These are phyloP conservation scores for Drosophila eugracilis DNA, from an alignment of 1,140 invertebrate genomes.

Conservation along the genomic window DNA sequence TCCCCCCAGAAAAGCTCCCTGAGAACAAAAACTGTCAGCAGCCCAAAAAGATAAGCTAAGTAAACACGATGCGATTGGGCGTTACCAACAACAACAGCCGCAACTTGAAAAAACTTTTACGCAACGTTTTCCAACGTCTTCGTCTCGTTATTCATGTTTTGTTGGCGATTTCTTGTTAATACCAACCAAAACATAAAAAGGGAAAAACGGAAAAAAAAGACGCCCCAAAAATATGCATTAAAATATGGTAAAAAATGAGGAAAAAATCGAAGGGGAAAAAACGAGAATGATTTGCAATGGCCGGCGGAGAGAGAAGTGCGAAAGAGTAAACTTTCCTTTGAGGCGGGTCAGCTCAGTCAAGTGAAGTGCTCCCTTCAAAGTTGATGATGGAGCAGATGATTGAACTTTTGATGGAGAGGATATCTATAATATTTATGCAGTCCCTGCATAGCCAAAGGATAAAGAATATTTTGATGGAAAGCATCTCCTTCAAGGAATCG, in stretches of 20 bases:
- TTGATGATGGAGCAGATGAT: constrained; percentile 42
- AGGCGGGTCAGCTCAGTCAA: constrained; percentile 41
- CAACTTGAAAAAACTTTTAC: constrained; percentile 8
- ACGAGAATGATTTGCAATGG: constrained; percentile 26
- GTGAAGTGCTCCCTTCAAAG: constrained; percentile 28
- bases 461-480: constrained; percentile 16
- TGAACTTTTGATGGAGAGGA: constrained; percentile 35
- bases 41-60: constrained; percentile 57
- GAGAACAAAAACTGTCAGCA: constrained; percentile 49
- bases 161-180: constrained; percentile 44
- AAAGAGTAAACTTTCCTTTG: constrained; percentile 41
- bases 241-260: constrained; percentile 19
- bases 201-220: constrained; percentile 8
- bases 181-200: background rate
- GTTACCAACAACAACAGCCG: constrained; percentile 51
- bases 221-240: constrained; percentile 59
- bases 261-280: too few relatives aligned
- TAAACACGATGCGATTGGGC: constrained; percentile 58
- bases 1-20: constrained; percentile 5
- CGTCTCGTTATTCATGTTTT: constrained; percentile 53
- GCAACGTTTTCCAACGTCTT: constrained; percentile 13
- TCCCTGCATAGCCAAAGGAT: constrained; percentile 28
- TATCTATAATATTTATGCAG: constrained; percentile 46
- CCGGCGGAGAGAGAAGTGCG: background rate
- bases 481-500: background rate